These are phyloP conservation scores for Drosophila cyrtoloma DNA, from an alignment of 2,888 invertebrate genomes.

Conservation along the genomic window DNA sequence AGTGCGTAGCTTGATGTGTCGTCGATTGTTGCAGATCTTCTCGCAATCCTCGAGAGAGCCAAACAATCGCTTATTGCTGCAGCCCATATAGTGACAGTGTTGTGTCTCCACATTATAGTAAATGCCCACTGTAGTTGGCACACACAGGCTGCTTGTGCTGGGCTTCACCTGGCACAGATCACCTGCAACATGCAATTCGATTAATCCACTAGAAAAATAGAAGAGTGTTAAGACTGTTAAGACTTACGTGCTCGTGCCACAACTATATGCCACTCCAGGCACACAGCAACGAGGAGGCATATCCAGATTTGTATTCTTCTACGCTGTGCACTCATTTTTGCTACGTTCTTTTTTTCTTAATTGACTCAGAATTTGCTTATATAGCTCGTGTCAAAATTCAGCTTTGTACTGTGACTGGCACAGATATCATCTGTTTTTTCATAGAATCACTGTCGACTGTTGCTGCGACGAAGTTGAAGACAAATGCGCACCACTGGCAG, in stretches of 20 bases:
- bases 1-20: slow-evolving; percentile 68
- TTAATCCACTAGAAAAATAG: neutral
- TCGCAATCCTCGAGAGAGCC: slow-evolving; percentile 81
- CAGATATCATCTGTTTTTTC: slow-evolving; percentile 56
- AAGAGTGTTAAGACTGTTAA: neutral
- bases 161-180: slow-evolving; percentile 81
- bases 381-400: slow-evolving; percentile 42
- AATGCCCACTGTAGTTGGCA: slow-evolving; percentile 81
- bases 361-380: neutral
- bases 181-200: slow-evolving; percentile 51
- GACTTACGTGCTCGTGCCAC: slow-evolving; percentile 64
- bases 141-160: slow-evolving; percentile 79
- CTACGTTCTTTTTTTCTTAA: neutral
- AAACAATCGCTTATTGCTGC: slow-evolving; percentile 80
- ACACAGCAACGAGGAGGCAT: slow-evolving; percentile 52
- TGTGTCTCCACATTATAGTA: slow-evolving; percentile 82
- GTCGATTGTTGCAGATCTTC: slow-evolving; percentile 79
- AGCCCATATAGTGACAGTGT: slow-evolving; percentile 81
- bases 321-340: slow-evolving; percentile 35
- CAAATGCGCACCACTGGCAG: slow-evolving; percentile 73
- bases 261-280: slow-evolving; percentile 40
- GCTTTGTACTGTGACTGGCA: slow-evolving; percentile 57
- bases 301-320: slow-evolving; percentile 26
- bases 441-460: slow-evolving; percentile 48
- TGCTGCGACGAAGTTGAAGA: slow-evolving; percentile 45